Conservation (phyloP, 2,888 invertebrate species). For the Malthinus flaveolus region DNA sequence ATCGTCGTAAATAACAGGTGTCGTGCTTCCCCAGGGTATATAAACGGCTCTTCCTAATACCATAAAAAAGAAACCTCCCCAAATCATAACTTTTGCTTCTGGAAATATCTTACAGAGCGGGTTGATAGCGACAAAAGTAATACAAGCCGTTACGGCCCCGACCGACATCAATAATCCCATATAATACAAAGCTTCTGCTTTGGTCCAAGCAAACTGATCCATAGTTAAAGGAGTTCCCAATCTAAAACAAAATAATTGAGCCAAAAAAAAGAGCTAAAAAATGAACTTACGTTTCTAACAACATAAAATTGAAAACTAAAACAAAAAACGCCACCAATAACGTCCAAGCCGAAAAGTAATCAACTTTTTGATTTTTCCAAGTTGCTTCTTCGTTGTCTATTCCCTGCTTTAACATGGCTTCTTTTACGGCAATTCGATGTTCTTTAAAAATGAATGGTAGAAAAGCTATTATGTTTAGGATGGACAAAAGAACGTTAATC, state of each 20-base stretch:
- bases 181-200: constrained; percentile 74
- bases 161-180: constrained; percentile 83
- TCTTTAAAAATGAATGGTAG: constrained; percentile 77
- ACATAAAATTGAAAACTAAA: constrained; percentile 84
- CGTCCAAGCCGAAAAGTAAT: constrained; percentile 77
- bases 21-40: constrained; percentile 76
- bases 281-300: constrained; percentile 73
- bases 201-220: constrained; percentile 88
- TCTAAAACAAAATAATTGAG: background rate
- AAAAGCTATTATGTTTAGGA: constrained; percentile 73
- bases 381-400: constrained; percentile 74
- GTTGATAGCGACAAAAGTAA: constrained; percentile 71
- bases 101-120: constrained; percentile 72
- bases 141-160: constrained; percentile 76
- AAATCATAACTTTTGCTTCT: constrained; percentile 77
- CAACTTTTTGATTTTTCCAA: constrained; percentile 71
- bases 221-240: constrained; percentile 82
- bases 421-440: constrained; percentile 74
- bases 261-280: no score
- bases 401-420: constrained; percentile 77
- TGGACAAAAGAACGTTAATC: constrained; percentile 77
- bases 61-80: constrained; percentile 83
- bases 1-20: constrained; percentile 57
- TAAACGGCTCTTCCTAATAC: constrained; percentile 72
- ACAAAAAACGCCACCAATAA: constrained; percentile 81